Evolutionary conservation across 2,888 invertebrate genomes (phyloP), one percentile per base, ranked within the genome.

Genomic region (Agrotis exclamationis): DNA sequence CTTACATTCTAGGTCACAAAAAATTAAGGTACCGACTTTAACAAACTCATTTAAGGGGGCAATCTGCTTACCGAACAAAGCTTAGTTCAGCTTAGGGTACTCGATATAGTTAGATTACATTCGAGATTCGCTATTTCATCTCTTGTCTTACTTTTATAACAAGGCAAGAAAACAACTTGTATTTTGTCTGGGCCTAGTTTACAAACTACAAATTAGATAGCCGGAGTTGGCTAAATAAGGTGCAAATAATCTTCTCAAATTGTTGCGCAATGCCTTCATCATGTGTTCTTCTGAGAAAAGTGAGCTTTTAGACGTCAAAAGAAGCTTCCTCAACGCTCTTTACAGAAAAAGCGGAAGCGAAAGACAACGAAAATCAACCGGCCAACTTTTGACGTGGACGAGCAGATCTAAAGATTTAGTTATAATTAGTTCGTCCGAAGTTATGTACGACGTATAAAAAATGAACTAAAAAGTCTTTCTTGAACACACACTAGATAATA

Each of bases 61-160:
- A 20, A 71, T 58, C 67, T 73, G 58, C 63, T 59, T 56, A 62
- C 57, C 51, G 24, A 70, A 74, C 47, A 63, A 74, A 70, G 64
- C 60, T 58, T 50, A 67, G 51, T 50, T 51, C 57, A 69, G 72
- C 65, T 59, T 70, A 56, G 45, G 57, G 28, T 54, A 59, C 60
- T 66, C 48, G 16, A 67, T 70, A 39, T 73, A 76, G 73, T 74
- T 60, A 60, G 56, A 71, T 81, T 71, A 74, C 54, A 45, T 63
- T 62, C 44, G 11, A 44, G 51, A 50, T 63, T 54, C 16, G 45
- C 2, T 59, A 57, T 60, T 73, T 57, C n/a, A 44, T 64, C 54
- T 13, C 20, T 53, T 74, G 13, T 66, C 47, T 58, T 58, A 62
- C 48, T 76, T 64, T 50, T 50, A 54, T 44, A 39, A 48, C 11